These are phyloP conservation scores for Podarcis muralis DNA, from an alignment of 2,113 vertebrate genomes.

Conservation along the genomic window DNA sequence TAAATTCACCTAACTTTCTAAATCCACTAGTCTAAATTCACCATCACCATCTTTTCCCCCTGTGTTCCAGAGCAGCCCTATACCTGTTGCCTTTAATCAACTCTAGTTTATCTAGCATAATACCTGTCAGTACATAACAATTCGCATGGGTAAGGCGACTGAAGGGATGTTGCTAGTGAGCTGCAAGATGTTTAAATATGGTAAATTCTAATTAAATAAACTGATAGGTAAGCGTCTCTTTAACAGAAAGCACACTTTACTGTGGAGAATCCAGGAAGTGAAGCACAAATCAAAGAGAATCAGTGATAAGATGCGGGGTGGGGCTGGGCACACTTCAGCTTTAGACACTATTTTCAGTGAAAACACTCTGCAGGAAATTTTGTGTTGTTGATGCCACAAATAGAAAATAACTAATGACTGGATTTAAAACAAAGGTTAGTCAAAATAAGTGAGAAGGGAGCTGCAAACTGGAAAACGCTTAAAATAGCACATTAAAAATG, in stretches of 20 bases:
- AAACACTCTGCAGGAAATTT: neutral
- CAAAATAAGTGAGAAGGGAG: neutral
- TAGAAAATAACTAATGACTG: neutral
- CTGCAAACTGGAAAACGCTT: neutral
- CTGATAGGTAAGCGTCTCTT: neutral
- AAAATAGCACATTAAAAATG: neutral
- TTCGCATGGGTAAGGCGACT: neutral
- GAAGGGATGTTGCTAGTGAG: neutral
- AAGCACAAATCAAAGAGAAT: neutral
- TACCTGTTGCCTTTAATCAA: neutral
- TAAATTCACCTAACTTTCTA: neutral
- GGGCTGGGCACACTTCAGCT: neutral
- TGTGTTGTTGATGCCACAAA: neutral
- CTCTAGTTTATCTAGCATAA: neutral
- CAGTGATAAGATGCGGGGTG: neutral
- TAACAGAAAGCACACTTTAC: neutral
- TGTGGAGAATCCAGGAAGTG: neutral
- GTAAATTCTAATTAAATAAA: neutral
- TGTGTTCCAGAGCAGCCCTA: neutral
- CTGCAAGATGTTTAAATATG: neutral
- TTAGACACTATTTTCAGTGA: neutral
- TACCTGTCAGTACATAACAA: neutral
- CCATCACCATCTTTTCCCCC: neutral
- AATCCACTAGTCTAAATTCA: neutral
- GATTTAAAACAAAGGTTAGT: neutral